Evolutionary conservation across 2,888 invertebrate species (phyloP).

Genomic region (Neoitamus cyanurus): DNA sequence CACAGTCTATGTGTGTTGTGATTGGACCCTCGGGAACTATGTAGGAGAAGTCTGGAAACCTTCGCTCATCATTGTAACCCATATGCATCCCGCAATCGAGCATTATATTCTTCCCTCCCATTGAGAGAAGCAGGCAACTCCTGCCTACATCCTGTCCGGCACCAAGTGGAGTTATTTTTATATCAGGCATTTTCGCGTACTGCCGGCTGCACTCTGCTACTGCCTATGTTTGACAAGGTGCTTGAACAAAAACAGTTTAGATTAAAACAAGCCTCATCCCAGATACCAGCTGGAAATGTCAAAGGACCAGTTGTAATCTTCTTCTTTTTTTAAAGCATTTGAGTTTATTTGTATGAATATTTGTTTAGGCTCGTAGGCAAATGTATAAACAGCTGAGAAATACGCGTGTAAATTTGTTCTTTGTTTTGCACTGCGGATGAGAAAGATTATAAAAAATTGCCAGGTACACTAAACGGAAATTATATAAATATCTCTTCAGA

Average conservation of each 20-base stretch:
- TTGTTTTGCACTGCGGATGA: too few relatives aligned
- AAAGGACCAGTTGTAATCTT: neutral
- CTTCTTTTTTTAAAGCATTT: neutral
- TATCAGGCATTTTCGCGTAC: slow-evolving; percentile 77
- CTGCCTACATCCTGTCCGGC: slow-evolving; percentile 98
- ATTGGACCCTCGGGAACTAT: slow-evolving; percentile 91
- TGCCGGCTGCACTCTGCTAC: neutral
- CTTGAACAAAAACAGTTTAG: neutral
- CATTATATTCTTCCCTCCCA: slow-evolving; percentile 99
- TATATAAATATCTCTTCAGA: too few relatives aligned
- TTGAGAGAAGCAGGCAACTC: slow-evolving; percentile 93
- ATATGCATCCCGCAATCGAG: slow-evolving; percentile 99
- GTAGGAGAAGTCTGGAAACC: slow-evolving; percentile 98
- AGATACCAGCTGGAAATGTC: neutral
- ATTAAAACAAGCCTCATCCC: neutral
- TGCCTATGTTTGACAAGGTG: neutral
- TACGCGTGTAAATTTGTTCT: too few relatives aligned
- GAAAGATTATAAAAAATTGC: too few relatives aligned
- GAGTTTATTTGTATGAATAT: too few relatives aligned
- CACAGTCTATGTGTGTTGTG: slow-evolving; percentile 96
- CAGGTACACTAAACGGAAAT: too few relatives aligned
- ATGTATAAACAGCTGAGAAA: too few relatives aligned
- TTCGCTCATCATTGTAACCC: slow-evolving; percentile 97
- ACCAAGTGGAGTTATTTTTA: slow-evolving; percentile 88
- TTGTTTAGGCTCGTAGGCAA: too few relatives aligned